Base-by-base conservation (phyloP, 2,888 invertebrate species). In the Hermaeophaga mercurialis region DNA sequence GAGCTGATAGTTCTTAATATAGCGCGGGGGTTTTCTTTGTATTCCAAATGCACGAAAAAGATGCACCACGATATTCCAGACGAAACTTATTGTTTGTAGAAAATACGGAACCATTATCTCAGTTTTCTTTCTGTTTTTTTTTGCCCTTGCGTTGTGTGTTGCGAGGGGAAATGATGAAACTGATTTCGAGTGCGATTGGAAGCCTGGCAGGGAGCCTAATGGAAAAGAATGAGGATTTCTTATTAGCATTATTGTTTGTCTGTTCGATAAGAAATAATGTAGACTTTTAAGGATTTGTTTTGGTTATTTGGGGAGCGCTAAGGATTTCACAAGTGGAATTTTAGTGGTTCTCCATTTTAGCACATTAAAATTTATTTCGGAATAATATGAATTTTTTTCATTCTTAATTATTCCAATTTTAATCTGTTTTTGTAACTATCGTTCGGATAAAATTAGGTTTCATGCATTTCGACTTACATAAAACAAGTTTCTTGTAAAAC, bases 1-100 rank as follows among this genome's bases (percentile, higher is more conserved):
- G 31, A 39, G 31, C 50, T 28, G 41, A 50, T 41, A 50, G 50
- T 50, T 50, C 50, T 50, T 31, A 50, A 50, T 50, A 50, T 50
- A 22, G n/a, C n/a, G n/a, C n/a, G n/a, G n/a, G n/a, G n/a, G n/a
- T n/a, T 19, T 31, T 31, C 33, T 50, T 50, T 41, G 50, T 50
- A 24, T 14, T 12, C n/a, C 11, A 17, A 46, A 31, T 50, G 41
- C 50, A 41, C 12, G 28, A 33, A 49, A 49, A 39, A 39, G 50
- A 50, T 50, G 50, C 50, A 50, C 50, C 50, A 41, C 26, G 41
- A 50, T 41, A 50, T 41, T n/a, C 41, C 4, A 15, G 26, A 11
- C 24, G 48, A 17, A 28, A 48, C 38, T 50, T 50, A 50, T 50
- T 50, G 49, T 50, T 50, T 41, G 49, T n/a, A 19, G 49, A 50